These are phyloP conservation scores for Tipula vernalis DNA, from an alignment of 2,888 invertebrate genomes.

Conservation along the genomic window DNA sequence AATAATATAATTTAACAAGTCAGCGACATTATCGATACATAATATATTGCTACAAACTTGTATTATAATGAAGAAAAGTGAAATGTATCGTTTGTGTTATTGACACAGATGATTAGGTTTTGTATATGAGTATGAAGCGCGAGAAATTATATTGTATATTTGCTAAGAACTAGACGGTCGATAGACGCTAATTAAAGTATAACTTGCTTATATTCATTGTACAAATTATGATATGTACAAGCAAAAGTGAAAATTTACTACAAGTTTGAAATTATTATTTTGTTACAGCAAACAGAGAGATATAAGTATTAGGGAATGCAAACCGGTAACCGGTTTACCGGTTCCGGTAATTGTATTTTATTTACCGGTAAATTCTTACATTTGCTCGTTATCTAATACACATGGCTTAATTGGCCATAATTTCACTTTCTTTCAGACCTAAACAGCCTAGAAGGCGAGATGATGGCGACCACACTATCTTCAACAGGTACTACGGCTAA, in stretches of 20 bases:
- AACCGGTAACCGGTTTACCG: too few relatives aligned
- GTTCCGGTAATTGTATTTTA: too few relatives aligned
- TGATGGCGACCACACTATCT: too few relatives aligned
- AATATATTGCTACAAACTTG: not conserved
- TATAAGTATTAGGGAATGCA: too few relatives aligned
- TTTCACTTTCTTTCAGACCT: too few relatives aligned
- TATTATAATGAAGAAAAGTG: not conserved
- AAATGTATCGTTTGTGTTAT: not conserved
- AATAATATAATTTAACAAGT: not conserved
- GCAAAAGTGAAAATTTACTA: not conserved
- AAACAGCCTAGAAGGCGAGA: too few relatives aligned
- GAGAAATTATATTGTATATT: not conserved
- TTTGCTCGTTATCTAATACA: too few relatives aligned
- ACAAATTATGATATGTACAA: not conserved
- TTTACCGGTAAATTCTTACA: too few relatives aligned
- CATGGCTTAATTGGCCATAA: too few relatives aligned
- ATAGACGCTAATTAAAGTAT: not conserved
- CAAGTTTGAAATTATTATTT: too few relatives aligned
- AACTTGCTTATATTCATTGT: not conserved
- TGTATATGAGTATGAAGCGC: not conserved
- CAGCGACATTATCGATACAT: not conserved
- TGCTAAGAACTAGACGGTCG: not conserved
- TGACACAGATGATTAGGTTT: not conserved
- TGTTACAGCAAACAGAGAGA: too few relatives aligned
- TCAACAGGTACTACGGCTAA: too few relatives aligned